These are phyloP conservation scores for Matsumyia berberina DNA, from an alignment of 2,888 invertebrate genomes.

Conservation along the genomic window DNA sequence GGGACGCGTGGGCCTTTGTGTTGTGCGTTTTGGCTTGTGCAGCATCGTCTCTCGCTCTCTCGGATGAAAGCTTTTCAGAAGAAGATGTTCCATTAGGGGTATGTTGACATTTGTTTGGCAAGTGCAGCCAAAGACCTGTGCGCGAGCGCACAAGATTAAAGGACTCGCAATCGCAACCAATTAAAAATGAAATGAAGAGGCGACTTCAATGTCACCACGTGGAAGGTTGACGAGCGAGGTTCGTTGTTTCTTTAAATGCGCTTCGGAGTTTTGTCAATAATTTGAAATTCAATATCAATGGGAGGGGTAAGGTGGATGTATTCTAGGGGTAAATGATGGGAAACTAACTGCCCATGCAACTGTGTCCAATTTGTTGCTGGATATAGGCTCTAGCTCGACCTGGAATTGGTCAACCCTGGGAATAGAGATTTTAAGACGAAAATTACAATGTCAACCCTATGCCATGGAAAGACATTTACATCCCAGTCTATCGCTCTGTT, in stretches of 20 bases:
- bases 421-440: too few relatives aligned
- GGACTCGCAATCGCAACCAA: conserved; percentile 55
- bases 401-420: too few relatives aligned
- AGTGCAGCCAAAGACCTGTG: conserved; percentile 34
- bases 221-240: conserved; percentile 1
- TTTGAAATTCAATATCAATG: not conserved
- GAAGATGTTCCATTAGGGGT: conserved; percentile 68
- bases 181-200: conserved; percentile 71
- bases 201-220: conserved; percentile 55
- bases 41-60: conserved; percentile 21
- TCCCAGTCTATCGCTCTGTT: too few relatives aligned
- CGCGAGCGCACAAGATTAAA: conserved; percentile 65
- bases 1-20: conserved; percentile 32
- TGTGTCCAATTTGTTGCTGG: too few relatives aligned
- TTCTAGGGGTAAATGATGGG: not conserved
- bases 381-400: too few relatives aligned
- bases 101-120: conserved; percentile 76
- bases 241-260: too few relatives aligned
- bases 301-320: not conserved
- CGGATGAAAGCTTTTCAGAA: conserved; percentile 72
- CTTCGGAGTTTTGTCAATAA: too few relatives aligned
- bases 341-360: too few relatives aligned
- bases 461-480: too few relatives aligned
- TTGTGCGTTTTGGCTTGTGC: conserved; percentile 52
- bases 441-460: too few relatives aligned